Base-by-base conservation (phyloP, 2,888 invertebrate genomes). In the Rhorus exstirpatorius region DNA sequence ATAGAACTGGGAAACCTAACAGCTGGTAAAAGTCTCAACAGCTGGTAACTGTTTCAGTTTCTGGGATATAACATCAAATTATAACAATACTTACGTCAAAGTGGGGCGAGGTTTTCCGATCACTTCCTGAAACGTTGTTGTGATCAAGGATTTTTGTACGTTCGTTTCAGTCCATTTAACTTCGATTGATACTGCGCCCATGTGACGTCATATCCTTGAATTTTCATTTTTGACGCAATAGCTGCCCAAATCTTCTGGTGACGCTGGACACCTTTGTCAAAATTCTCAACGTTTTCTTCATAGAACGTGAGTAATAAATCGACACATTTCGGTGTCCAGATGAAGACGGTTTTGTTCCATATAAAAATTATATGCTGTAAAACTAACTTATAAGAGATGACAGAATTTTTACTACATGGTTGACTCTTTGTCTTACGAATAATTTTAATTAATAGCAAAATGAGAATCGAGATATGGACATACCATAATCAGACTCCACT, bases 131-230 rank as follows among this genome's bases (percentile, higher is more conserved):
- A 7, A 63, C 44, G 24, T 26, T 41, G 44, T 63, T 63, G 24
- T 41, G 63, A 14, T 63, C 63, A 10, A 63, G 7, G 7, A 63
- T 63, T 41, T 63, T 63, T 44, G 14, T 63, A 24, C 1, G 21
- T 63, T n/a, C 63, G 10, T 24, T 44, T 63, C 21, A 63, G 44
- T 6, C 63, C 63, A 44, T 63, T 63, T 24, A 63, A 8, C 17
- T 63, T 63, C n/a, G 63, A 63, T 14, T 63, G 63, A 14, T 44
- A 63, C 12, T 63, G 44, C 7, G n/a, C n/a, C 63, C 63, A 63
- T 3, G 41, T 63, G 1, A 21, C 21, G 7, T 41, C 24, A n/a
- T 63, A 44, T 14, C 63, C 44, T 44, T 44, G 1, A 3, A 7
- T n/a, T 24, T 63, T 21, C 44, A 63, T 63, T 10, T 12, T 12